phyloP scores from a whole-genome alignment of 2,888 invertebrate species.

The Ophioninae sp. region DNA sequence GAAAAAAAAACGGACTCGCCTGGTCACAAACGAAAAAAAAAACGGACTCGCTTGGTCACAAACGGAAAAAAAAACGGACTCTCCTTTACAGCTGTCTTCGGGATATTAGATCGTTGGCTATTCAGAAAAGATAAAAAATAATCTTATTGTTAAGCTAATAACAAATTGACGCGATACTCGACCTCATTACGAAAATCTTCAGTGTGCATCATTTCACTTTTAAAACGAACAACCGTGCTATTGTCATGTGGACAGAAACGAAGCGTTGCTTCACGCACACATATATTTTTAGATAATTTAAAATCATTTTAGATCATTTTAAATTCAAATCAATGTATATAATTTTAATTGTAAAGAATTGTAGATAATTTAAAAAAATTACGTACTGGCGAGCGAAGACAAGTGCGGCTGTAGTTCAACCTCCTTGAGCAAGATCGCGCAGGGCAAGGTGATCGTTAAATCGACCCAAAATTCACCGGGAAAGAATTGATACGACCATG shows the following conservation, averaged over 20 bases:
- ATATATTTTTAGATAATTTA: not conserved
- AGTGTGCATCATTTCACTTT: not conserved
- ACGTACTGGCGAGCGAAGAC: conserved; percentile 89
- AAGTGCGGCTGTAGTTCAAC: conserved; percentile 93
- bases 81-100: no score
- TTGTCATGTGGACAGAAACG: not conserved
- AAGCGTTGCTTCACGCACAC: not conserved
- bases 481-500: conserved; percentile 98
- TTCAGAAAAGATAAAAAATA: no score
- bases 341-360: not conserved
- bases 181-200: not conserved
- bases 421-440: conserved; percentile 93
- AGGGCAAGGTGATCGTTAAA: conserved; percentile 92
- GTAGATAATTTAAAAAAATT: not conserved
- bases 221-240: not conserved
- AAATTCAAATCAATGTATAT: no score
- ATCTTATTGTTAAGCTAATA: no score
- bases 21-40: no score
- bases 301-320: no score
- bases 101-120: no score
- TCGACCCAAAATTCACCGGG: conserved; percentile 95
- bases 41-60: no score
- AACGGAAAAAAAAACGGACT: no score
- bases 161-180: no score
- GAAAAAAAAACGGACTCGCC: not conserved